Evolutionary conservation across 2,888 invertebrate species (phyloP).

Genomic region (Sminthurinus aureus): DNA sequence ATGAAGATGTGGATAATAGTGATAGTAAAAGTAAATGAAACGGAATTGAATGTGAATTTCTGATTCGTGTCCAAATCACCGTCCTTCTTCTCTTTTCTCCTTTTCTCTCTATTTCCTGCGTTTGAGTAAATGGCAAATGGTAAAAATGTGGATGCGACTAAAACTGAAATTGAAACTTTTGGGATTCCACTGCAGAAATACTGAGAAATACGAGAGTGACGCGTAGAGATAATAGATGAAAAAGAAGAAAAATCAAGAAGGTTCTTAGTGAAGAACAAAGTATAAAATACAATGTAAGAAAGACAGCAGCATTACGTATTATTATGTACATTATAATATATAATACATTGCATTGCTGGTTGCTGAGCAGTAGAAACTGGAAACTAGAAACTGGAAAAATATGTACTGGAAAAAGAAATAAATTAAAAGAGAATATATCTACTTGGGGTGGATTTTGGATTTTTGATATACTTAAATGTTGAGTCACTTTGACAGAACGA

Average conservation of each 20-base stretch:
- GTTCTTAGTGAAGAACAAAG: too few species aligned
- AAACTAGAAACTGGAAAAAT: too few species aligned
- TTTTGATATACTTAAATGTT: background rate
- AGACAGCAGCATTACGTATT: too few species aligned
- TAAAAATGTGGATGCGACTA: background rate
- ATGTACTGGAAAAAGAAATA: too few species aligned
- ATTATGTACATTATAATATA: too few species aligned
- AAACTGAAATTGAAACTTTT: background rate
- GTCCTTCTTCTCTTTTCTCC: background rate
- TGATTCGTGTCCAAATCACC: conserved; percentile 26
- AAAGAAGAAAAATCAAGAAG: too few species aligned
- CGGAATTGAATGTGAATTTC: conserved; percentile 26
- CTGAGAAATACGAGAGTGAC: background rate
- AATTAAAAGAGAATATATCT: too few species aligned
- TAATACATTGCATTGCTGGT: too few species aligned
- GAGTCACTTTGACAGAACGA: background rate
- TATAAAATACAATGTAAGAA: too few species aligned
- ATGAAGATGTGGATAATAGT: conserved; percentile 15
- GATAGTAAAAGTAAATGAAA: conserved; percentile 39
- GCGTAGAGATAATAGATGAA: background rate
- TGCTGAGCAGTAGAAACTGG: too few species aligned
- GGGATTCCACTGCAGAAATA: background rate
- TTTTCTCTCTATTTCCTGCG: background rate
- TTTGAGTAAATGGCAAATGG: background rate
- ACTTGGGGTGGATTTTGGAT: too few species aligned